Evolutionary conservation across 1,140 invertebrate genomes (phyloP), one percentile per base, ranked within the genome.

Genomic region (Teleogryllus occipitalis): DNA sequence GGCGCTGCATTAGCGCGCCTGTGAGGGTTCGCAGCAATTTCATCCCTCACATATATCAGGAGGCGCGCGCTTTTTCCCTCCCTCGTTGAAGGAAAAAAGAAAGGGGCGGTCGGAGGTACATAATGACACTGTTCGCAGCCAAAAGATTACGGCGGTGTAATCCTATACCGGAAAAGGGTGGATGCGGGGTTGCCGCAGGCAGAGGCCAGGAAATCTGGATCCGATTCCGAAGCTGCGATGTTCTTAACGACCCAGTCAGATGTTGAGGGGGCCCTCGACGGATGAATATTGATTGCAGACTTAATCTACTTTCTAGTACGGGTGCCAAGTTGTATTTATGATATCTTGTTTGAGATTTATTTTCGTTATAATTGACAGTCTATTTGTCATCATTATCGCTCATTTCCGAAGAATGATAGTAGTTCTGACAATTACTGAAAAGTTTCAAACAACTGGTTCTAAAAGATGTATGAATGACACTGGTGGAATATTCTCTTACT

Each of bases 21-120:
- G 54, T 14, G 54, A 65, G 54, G 54, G 54, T 7, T 65, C 54
- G 18, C 54, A 65, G 54, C 54, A 65, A 65, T 65, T 65, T 65
- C 54, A 65, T 65, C 54, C 54, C 54, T 65, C 54, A 65, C 54
- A 65, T 65, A 65, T 65, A 65, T 65, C 54, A 65, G 54, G 27
- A 39, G 18, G 54, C 54, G 10, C 54, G 54, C 54, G 8, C 7
- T 65, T 65, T 18, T 65, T 7, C 18, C 18, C 10, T 18, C 54
- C 54, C 54, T 65, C 7, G 54, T 65, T 65, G 54, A 65, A 65
- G 54, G 54, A 18, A 65, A 18, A 65, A 65, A 65, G 18, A 65
- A 18, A 65, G 54, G 54, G 54, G 54, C 18, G 54, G 54, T 65
- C 18, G 2, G 18, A 65, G 54, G 54, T 65, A 65, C 54, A 65